phyloP scores from a whole-genome alignment of 2,797 vertebrate genomes.

The Hoplostethus mediterraneus region DNA sequence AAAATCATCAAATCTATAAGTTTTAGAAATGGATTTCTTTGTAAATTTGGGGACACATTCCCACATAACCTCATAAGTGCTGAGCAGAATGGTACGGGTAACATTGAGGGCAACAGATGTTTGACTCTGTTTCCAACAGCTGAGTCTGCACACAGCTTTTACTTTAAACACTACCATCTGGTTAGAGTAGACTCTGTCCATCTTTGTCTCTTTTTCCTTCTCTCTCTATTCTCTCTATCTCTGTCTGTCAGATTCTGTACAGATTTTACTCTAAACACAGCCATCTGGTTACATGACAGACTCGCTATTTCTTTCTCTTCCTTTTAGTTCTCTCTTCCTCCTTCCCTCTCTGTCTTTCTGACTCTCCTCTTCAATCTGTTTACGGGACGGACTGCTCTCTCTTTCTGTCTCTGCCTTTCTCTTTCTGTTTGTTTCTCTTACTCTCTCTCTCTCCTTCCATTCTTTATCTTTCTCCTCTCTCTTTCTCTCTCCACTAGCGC shows the following conservation, averaged over 20 bases:
- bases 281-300: slow-evolving; percentile 46
- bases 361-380: background rate
- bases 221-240: slow-evolving; percentile 14
- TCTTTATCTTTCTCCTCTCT: slow-evolving; percentile 30
- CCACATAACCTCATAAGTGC: slow-evolving; percentile 55
- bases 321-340: background rate
- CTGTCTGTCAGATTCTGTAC: slow-evolving; percentile 45
- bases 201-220: slow-evolving; percentile 47
- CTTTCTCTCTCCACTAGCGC: slow-evolving; percentile 29
- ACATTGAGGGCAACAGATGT: slow-evolving; percentile 73
- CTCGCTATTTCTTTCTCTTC: slow-evolving; percentile 15
- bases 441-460: slow-evolving; percentile 1
- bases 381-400: background rate
- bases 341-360: slow-evolving; percentile 1
- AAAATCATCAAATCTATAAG: slow-evolving; percentile 37
- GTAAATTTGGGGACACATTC: slow-evolving; percentile 45
- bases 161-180: slow-evolving; percentile 82
- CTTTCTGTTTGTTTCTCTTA: slow-evolving; percentile 21
- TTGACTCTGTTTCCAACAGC: slow-evolving; percentile 78
- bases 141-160: slow-evolving; percentile 78
- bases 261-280: slow-evolving; percentile 37
- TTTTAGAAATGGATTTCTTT: slow-evolving; percentile 39
- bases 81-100: slow-evolving; percentile 41
- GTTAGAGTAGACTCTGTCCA: slow-evolving; percentile 57
- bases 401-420: slow-evolving; percentile 26